phyloP scores from a whole-genome alignment of 2,113 vertebrate species.

The Nothocercus nigrocapillus region DNA sequence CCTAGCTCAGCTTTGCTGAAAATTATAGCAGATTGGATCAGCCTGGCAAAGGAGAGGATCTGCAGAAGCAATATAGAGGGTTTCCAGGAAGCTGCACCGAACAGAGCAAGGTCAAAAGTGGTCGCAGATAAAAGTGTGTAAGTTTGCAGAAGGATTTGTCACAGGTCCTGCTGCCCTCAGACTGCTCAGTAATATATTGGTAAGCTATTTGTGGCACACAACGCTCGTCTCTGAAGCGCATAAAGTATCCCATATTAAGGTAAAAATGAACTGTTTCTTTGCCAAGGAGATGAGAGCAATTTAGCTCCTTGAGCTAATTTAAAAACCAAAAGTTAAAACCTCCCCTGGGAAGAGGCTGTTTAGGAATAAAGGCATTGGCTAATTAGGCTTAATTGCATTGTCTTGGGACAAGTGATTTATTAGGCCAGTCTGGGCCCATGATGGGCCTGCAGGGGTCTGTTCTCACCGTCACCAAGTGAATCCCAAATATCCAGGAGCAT shows the following conservation, averaged over 20 bases:
- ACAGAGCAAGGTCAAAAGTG: neutral
- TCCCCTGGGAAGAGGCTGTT: constrained; percentile 67
- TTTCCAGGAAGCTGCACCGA: neutral
- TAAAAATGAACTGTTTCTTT: constrained; percentile 37
- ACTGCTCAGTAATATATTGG: neutral
- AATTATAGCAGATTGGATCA: neutral
- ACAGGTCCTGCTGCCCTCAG: neutral
- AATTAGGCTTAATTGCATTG: constrained; percentile 78
- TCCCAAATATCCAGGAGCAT: constrained; percentile 67
- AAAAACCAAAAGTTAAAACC: constrained; percentile 74
- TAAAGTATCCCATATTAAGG: neutral
- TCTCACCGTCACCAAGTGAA: constrained; percentile 17
- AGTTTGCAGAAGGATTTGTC: neutral
- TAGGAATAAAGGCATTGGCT: constrained; percentile 70
- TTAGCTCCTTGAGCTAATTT: constrained; percentile 70
- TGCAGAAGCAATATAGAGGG: neutral
- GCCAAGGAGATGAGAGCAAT: constrained; percentile 63
- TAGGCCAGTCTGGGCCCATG: constrained; percentile 63
- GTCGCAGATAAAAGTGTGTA: neutral
- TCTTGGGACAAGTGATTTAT: constrained; percentile 77
- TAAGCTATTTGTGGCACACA: fast-evolving
- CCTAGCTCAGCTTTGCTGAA: neutral
- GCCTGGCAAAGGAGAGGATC: neutral
- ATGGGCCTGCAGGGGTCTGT: constrained; percentile 68
- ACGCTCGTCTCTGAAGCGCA: fast-evolving